A percentile compares a stretch with the other conserved stretches of the same genome.
Conservation (phyloP, 2,888 invertebrate species). For the Leptinotarsa peninsularis region DNA sequence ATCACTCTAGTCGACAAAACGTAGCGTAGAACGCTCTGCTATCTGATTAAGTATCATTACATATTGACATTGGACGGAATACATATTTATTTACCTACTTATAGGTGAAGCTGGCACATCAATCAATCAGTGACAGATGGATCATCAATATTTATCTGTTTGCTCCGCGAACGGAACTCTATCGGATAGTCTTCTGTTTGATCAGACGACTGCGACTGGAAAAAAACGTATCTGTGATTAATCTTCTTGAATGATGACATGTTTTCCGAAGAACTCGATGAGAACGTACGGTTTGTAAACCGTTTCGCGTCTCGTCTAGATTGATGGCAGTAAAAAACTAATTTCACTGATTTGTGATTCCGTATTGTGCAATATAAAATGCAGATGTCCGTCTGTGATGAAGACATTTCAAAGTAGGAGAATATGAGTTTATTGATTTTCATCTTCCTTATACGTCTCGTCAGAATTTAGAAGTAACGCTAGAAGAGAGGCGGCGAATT, state of each 20-base stretch:
- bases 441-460: too few relatives aligned
- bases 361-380: too few relatives aligned
- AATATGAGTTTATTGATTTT: too few relatives aligned
- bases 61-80: constrained; percentile 9
- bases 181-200: neutral
- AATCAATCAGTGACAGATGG: constrained; percentile 17
- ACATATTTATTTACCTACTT: constrained; percentile 18
- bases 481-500: too few relatives aligned
- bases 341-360: too few relatives aligned
- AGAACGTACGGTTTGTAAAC: neutral
- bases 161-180: constrained; percentile 4
- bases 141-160: constrained; percentile 17
- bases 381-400: too few relatives aligned
- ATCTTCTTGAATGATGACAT: constrained; percentile 7
- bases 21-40: neutral
- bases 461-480: too few relatives aligned
- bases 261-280: neutral
- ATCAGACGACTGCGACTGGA: neutral
- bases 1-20: neutral
- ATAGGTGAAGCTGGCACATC: neutral
- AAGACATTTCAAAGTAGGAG: too few relatives aligned
- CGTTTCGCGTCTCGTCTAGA: too few relatives aligned
- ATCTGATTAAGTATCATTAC: neutral
- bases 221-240: constrained; percentile 9
- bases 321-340: too few relatives aligned